Base-by-base conservation (phyloP, 2,888 invertebrate genomes). In the Blastobasis adustella region DNA sequence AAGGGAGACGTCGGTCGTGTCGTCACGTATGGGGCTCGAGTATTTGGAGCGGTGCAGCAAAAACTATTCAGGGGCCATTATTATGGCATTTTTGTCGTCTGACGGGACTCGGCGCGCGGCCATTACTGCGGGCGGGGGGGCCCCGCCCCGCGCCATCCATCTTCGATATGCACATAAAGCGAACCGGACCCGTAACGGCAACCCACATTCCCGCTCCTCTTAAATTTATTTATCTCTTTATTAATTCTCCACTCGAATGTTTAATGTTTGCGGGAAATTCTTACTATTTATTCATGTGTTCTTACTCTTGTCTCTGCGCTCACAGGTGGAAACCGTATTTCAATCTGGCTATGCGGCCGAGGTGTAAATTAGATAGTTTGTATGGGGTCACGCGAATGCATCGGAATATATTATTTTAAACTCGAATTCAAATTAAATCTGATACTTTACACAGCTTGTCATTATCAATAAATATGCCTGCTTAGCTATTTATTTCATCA, bases 31-130 rank as follows among this genome's bases (percentile, higher is more conserved):
- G 69, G 71, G 73, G 76, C 80, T 69, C 71, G 75, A 75, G 79
- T 86, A 88, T 88, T 87, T 85, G 85, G 86, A 85, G 79, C 84
- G 86, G 72, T 84, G 80, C 82, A 82, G 88, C 79, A 88, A 88
- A 87, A 87, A 88, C 83, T 82, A 83, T 86, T 87, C 81, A 74
- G 81, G 81, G 77, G 71, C 82, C 87, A 87, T 88, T 86, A 87
- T 87, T 84, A 89, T 89, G 83, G 89, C 89, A 89, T 89, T 89
- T 89, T 89, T 89, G 89, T 89, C 89, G 87, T 86, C 86, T 89
- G 86, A 84, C 83, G 78, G 83, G 82, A 79, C 76, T 76, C 68
- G 79, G 77, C 82, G 77, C 79, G 85, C 84, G 82, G 84, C 87
- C 87, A 83, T 88, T 82, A 82, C 73, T 67, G 71, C 58, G 72